These are phyloP conservation scores for Ceratina calcarata DNA, from an alignment of 1,140 invertebrate species.

Conservation along the genomic window DNA sequence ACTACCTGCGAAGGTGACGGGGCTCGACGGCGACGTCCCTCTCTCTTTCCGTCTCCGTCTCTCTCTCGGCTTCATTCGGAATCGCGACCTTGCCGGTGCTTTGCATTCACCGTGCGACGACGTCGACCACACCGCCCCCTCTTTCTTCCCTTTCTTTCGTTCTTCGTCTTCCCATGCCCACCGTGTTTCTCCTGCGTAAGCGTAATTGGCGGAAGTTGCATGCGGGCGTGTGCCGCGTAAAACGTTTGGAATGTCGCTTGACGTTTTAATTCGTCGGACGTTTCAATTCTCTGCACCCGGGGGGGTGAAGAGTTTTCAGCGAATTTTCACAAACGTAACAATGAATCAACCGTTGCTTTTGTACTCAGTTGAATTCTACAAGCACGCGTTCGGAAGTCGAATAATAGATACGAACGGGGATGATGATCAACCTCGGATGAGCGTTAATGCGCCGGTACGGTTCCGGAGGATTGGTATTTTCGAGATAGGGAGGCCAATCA, in stretches of 20 bases:
- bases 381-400: not conserved
- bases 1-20: conserved; percentile 61
- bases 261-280: not conserved
- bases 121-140: not conserved
- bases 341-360: too few species aligned
- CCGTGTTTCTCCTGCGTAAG: not conserved
- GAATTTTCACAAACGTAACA: too few species aligned
- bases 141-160: too few species aligned
- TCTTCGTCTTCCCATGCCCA: not conserved
- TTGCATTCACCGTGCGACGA: conserved; percentile 65
- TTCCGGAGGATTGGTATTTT: conserved; percentile 42
- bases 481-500: conserved; percentile 56
- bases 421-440: conserved; percentile 31
- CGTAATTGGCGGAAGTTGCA: conserved; percentile 61
- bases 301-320: not conserved
- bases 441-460: conserved; percentile 38
- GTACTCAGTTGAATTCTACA: not conserved
- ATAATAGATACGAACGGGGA: conserved; percentile 14
- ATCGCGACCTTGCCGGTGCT: conserved; percentile 63
- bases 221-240: conserved; percentile 28
- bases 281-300: conserved; percentile 17
- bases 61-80: conserved; percentile 47
- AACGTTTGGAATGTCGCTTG: conserved; percentile 27
- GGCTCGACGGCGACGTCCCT: conserved; percentile 10
- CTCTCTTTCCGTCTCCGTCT: too few species aligned